Base-by-base conservation (phyloP, 2,888 invertebrate genomes). In the Heliconius hortense region DNA sequence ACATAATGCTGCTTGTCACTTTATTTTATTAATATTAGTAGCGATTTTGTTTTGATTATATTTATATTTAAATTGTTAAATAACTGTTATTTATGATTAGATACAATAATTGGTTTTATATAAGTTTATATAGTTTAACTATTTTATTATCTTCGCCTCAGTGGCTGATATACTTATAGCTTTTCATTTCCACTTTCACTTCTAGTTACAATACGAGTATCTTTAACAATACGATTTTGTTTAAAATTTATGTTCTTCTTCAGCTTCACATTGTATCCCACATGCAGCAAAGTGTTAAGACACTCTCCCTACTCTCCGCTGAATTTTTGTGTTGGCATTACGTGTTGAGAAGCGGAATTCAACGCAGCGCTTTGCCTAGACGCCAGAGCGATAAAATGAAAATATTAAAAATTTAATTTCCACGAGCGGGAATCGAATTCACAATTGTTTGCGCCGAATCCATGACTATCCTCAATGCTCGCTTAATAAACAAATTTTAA, bases 1-100 rank as follows among this genome's bases (percentile, higher is more conserved):
- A 64, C 48, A 31, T 48, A 72, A 63, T 13, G 24, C 4, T 21
- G 43, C 21, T 43, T 48, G n/a, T 72, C 31, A 15, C 48, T 63
- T 63, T 72, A 48, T 63, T n/a, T 72, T 72, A 43, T 70, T 56
- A 21, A 60, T 26, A 62, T 60, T 60, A 71, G 56, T n/a, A 24
- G 69, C 56, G 31, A 31, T 31, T 53, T 69, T 15, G 10, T 69
- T 31, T 56, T 69, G 0, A n/a, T 56, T 35, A 8, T 35, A n/a
- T 35, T 35, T 66, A 24, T 43, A 66, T 39, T n/a, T 64, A 35
- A 31, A 21, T 31, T 31, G n/a, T 1, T 31, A 35, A 31, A 5
- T 21, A 4, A 63, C 21, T 4, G 2, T n/a, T n/a, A 13, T 43
- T 39, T 66, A 66, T 39, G 3, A 3, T 43, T 24, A 64, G 11